Conservation (phyloP, 2,797 vertebrate genomes). For the Ara ararauna region DNA sequence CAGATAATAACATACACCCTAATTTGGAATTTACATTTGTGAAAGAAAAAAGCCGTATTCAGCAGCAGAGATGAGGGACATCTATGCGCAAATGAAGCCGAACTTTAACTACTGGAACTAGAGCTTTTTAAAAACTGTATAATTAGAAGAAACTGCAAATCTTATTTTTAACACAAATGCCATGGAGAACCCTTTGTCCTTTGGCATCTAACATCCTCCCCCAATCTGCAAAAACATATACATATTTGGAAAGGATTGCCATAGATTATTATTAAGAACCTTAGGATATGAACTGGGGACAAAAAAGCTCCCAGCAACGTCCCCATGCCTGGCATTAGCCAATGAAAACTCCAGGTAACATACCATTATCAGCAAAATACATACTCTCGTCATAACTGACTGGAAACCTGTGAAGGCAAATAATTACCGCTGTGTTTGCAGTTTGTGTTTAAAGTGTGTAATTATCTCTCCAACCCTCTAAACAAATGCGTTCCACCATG, state of each 20-base stretch:
- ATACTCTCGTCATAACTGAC: neutral
- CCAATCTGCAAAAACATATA: neutral
- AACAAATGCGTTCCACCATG: neutral
- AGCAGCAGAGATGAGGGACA: neutral
- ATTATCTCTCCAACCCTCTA: constrained; percentile 39
- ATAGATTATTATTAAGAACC: neutral
- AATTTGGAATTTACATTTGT: constrained; percentile 24
- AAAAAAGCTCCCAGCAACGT: neutral
- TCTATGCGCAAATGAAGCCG: neutral
- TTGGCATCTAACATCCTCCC: neutral
- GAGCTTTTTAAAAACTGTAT: neutral
- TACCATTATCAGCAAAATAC: neutral
- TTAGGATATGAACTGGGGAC: neutral
- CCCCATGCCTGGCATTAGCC: neutral
- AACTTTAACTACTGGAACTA: neutral
- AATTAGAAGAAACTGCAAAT: constrained; percentile 23
- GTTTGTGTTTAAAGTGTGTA: constrained; percentile 30
- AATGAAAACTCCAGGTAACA: neutral
- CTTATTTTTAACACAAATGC: neutral
- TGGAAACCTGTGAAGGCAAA: neutral
- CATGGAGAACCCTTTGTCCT: neutral
- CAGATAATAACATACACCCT: neutral
- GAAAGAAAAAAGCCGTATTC: neutral
- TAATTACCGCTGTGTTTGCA: constrained; percentile 46
- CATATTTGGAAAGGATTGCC: neutral